Evolutionary conservation across 2,888 invertebrate genomes (phyloP), one percentile per base, ranked within the genome.

Genomic region (Lingula anatina): DNA sequence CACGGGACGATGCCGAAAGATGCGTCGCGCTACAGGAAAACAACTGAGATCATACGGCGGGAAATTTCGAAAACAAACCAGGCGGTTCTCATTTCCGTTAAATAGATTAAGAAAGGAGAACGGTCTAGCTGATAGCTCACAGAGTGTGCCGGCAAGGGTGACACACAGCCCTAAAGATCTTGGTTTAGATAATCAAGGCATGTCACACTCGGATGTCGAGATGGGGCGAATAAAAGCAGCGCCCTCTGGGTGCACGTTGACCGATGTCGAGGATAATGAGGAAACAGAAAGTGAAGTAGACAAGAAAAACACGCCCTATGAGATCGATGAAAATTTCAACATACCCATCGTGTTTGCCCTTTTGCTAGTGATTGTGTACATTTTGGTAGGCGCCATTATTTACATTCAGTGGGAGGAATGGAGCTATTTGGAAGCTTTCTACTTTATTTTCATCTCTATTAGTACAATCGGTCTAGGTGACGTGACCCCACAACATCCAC

Each of bases 391-490:
- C 0, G 90, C 91, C 0, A 81, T 85, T 1, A 84, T 88, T 1
- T 95, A 79, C 58, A 66, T 71, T 12, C 55, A 70, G 12, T 79
- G 79, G 79, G 79, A 80, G 57, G 89, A 75, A 18, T 97, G 96
- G 96, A 82, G 83, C n/a, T 89, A 91, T 76, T 88, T 94, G 66
- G 89, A 91, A 52, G 86, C 95, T 0, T 92, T 97, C 74, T 97
- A 97, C 77, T 97, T 96, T 74, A 90, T 96, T 3, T 96, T 96
- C 73, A 90, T 96, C 63, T 93, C 94, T 0, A 89, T 95, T 85
- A 90, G 92, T 1, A 97, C 96, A 0, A 94, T 97, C 50, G 96
- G 96, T n/a, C 89, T 95, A 63, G 94, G 94, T 2, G 94, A 95
- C 78, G 83, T 87, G 55, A 89, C 93, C 0, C 94, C 94, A 1